A percentile compares a stretch with the other conserved stretches of the same genome.
Conservation (phyloP, 1,140 invertebrate species). For the Drosophila serrata region DNA sequence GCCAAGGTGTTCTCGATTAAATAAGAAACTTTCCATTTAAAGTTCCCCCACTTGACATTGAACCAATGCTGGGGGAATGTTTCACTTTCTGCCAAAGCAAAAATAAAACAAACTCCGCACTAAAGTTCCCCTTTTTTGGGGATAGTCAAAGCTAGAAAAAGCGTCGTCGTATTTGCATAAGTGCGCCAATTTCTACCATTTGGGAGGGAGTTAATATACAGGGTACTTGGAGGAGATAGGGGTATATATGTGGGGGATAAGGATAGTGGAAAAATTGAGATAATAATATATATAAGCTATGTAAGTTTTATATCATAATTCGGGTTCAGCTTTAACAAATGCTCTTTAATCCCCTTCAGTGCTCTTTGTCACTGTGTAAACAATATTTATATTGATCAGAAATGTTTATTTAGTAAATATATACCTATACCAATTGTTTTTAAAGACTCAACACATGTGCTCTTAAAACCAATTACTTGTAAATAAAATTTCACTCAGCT, state of each 20-base stretch:
- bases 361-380: too few species aligned
- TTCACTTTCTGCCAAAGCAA: slow-evolving; percentile 44
- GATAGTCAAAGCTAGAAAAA: slow-evolving; percentile 16
- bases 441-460: background rate
- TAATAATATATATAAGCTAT: too few species aligned
- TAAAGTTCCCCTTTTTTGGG: background rate
- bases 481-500: background rate
- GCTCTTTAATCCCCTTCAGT: too few species aligned
- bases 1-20: slow-evolving; percentile 41
- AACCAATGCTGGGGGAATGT: slow-evolving; percentile 32
- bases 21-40: slow-evolving; percentile 37
- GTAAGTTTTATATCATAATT: too few species aligned
- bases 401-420: too few species aligned
- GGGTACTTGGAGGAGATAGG: background rate
- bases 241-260: background rate
- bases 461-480: background rate
- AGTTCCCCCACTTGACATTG: slow-evolving; percentile 36
- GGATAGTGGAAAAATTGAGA: background rate
- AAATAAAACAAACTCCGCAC: slow-evolving; percentile 13
- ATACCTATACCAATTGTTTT: background rate
- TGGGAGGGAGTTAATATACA: slow-evolving; percentile 2
- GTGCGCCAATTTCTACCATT: slow-evolving; percentile 51
- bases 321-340: too few species aligned
- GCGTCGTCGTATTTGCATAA: slow-evolving; percentile 58
- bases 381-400: too few species aligned